phyloP scores from a whole-genome alignment of 2,888 invertebrate species.

The Morinoia aosen region DNA sequence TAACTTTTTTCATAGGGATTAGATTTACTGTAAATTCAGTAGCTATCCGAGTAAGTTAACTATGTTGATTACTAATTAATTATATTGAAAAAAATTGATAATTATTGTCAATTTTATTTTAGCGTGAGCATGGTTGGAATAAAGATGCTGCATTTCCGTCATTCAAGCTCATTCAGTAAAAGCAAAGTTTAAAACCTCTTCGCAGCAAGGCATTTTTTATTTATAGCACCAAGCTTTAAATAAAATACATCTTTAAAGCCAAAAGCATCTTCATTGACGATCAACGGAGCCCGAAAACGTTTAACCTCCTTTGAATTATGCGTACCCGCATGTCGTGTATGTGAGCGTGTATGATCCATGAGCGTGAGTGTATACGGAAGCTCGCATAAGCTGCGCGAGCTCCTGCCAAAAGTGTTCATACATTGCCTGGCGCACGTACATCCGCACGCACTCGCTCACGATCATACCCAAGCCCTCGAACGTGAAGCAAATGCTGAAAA shows the following conservation, averaged over 20 bases:
- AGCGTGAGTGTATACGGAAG: slow-evolving; percentile 28
- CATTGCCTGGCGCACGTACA: slow-evolving; percentile 30
- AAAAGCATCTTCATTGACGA: background rate
- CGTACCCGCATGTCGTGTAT: background rate
- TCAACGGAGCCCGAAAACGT: background rate
- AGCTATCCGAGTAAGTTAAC: no score
- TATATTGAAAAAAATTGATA: no score
- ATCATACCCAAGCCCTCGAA: slow-evolving; percentile 33
- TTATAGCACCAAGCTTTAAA: background rate
- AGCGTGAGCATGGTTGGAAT: background rate
- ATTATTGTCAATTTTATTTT: no score
- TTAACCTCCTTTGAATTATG: background rate
- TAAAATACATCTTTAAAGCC: background rate
- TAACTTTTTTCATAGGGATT: no score
- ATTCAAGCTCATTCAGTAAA: background rate
- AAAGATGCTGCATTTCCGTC: background rate
- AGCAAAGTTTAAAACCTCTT: no score
- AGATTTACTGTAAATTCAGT: no score
- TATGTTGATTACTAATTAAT: no score
- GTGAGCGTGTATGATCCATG: background rate
- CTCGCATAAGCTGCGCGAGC: background rate
- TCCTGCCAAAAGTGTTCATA: slow-evolving; percentile 29
- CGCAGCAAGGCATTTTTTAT: background rate
- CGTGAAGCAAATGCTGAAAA: slow-evolving; percentile 25
- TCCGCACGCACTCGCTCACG: slow-evolving; percentile 22